These are phyloP conservation scores for Trachymyrmex cornetzi DNA, from an alignment of 1,140 invertebrate species.

Conservation along the genomic window DNA sequence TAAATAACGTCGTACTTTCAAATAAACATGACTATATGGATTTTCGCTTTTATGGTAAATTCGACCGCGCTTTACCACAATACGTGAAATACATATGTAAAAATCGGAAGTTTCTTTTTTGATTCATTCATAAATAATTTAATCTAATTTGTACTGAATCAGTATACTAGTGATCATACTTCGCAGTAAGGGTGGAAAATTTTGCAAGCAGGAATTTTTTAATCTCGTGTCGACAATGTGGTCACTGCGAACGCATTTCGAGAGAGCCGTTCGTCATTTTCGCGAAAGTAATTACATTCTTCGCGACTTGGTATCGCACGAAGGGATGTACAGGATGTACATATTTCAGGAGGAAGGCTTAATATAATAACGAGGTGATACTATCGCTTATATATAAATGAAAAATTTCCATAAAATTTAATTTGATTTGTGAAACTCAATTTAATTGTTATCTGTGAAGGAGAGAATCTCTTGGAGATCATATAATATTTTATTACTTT, in stretches of 20 bases:
- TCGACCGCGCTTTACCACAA: background rate
- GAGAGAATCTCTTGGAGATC: background rate
- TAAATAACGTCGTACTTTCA: conserved; percentile 18
- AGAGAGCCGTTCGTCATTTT: conserved; percentile 71
- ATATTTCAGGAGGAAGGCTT: conserved; percentile 8
- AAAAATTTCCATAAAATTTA: conserved; percentile 15
- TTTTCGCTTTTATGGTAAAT: background rate
- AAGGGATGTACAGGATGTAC: conserved; percentile 42
- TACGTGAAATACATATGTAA: conserved; percentile 13
- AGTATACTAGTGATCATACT: conserved; percentile 2
- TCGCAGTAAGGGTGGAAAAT: conserved; percentile 8
- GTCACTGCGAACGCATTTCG: conserved; percentile 42
- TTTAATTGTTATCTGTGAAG: conserved; percentile 2
- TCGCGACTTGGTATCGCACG: conserved; percentile 34
- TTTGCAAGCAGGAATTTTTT: conserved; percentile 69
- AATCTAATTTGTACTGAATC: background rate
- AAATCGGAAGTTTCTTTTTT: background rate
- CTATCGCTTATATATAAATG: conserved; percentile 23
- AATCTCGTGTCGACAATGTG: conserved; percentile 55
- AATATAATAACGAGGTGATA: conserved; percentile 5
- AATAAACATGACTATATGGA: background rate
- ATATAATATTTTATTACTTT: background rate
- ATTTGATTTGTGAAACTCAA: conserved; percentile 15
- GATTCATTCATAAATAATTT: background rate
- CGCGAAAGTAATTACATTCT: conserved; percentile 73